Percentiles rank a stretch among this genome's conserved stretches.
Conservation (phyloP, 2,888 invertebrate species). For the Dasypolia templi region DNA sequence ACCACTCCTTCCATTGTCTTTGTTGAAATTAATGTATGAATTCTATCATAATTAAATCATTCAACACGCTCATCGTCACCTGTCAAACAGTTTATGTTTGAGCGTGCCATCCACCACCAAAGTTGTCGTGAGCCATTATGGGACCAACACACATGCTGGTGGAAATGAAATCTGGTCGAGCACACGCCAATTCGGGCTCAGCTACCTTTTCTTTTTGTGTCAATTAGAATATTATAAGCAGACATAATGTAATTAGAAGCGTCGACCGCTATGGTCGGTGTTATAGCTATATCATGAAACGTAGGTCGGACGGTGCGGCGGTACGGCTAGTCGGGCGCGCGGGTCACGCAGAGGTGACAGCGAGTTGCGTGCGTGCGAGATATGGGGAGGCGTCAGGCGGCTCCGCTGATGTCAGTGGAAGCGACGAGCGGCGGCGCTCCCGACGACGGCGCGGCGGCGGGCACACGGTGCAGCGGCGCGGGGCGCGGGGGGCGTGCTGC, state of each 20-base stretch:
- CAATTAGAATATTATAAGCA: constrained; percentile 30
- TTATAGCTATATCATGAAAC: constrained; percentile 50
- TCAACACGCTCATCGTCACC: constrained; percentile 20
- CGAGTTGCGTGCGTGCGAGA: constrained; percentile 79
- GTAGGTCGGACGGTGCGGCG: constrained; percentile 67
- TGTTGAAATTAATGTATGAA: constrained; percentile 45
- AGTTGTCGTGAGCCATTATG: background rate
- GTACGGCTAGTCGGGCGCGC: constrained; percentile 69
- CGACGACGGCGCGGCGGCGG: constrained; percentile 73
- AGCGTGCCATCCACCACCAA: constrained; percentile 1
- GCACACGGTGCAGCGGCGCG: constrained; percentile 85
- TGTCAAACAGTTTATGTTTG: constrained; percentile 7
- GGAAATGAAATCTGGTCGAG: constrained; percentile 21
- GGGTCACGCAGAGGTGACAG: constrained; percentile 86
- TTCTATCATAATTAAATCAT: constrained; percentile 45
- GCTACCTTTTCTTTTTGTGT: constrained; percentile 32
- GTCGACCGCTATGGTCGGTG: constrained; percentile 52
- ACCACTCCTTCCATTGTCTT: constrained; percentile 36
- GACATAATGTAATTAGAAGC: constrained; percentile 59
- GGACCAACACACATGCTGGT: constrained; percentile 43
- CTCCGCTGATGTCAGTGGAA: constrained; percentile 82
- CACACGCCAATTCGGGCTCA: constrained; percentile 14
- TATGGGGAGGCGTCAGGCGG: constrained; percentile 80
- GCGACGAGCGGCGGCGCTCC: constrained; percentile 80
- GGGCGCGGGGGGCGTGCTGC: constrained; percentile 85